phyloP scores from a whole-genome alignment of 2,888 invertebrate genomes.

The Cryptus viduatorius region DNA sequence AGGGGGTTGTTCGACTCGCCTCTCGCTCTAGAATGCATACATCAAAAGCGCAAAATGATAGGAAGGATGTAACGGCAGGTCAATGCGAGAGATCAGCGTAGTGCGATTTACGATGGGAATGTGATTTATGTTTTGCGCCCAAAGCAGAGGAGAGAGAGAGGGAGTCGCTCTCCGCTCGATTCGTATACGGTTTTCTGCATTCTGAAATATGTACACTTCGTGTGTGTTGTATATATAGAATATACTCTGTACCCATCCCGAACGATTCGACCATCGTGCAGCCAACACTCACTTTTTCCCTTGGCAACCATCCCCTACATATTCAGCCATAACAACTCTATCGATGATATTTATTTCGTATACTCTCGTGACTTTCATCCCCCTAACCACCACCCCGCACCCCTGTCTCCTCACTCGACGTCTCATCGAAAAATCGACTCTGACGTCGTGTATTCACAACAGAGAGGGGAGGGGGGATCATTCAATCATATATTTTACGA shows the following conservation, averaged over 20 bases:
- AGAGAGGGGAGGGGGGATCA: not conserved
- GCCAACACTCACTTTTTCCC: slow-evolving; percentile 24
- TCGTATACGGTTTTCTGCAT: slow-evolving; percentile 40
- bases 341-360: slow-evolving; percentile 58
- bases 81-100: slow-evolving; percentile 67
- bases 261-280: slow-evolving; percentile 37
- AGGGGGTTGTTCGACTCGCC: slow-evolving; percentile 42
- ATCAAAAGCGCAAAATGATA: slow-evolving; percentile 68
- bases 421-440: slow-evolving; percentile 61
- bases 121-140: slow-evolving; percentile 65
- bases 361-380: slow-evolving; percentile 20
- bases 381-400: not conserved
- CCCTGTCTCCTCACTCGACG: slow-evolving; percentile 13
- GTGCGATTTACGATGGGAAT: slow-evolving; percentile 67
- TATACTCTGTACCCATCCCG: slow-evolving; percentile 1
- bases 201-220: slow-evolving; percentile 41
- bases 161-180: slow-evolving; percentile 22
- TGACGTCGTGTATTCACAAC: slow-evolving; percentile 44
- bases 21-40: slow-evolving; percentile 62
- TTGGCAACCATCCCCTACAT: slow-evolving; percentile 23
- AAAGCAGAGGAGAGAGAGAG: slow-evolving; percentile 1
- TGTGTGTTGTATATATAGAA: not conserved
- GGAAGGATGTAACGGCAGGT: slow-evolving; percentile 69
- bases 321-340: slow-evolving; percentile 21
- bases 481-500: slow-evolving; percentile 45